Percentiles rank a stretch among this genome's conserved stretches.
These are phyloP conservation scores for Phaethon lepturus DNA, from an alignment of 2,113 vertebrate species.

Conservation along the genomic window DNA sequence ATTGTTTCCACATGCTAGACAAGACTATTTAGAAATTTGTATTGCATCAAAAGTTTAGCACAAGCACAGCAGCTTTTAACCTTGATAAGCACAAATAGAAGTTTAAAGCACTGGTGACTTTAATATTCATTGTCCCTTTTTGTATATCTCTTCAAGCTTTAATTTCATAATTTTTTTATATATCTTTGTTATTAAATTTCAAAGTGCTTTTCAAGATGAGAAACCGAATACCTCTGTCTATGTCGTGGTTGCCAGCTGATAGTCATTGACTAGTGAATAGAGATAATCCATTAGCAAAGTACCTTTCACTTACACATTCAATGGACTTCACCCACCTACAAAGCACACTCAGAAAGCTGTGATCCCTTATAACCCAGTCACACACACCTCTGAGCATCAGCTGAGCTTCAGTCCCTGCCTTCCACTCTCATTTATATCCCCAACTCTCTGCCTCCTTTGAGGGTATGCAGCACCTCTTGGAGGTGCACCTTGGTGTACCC, in stretches of 20 bases:
- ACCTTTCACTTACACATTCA: neutral
- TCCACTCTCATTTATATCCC: neutral
- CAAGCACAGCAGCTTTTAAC: neutral
- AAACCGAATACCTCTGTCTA: neutral
- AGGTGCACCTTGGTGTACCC: neutral
- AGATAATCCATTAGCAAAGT: neutral
- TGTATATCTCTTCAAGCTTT: neutral
- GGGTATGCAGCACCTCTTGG: neutral
- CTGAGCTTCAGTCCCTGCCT: neutral
- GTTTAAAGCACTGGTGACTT: neutral
- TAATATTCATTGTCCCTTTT: neutral
- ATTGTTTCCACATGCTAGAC: neutral
- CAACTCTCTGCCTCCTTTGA: neutral
- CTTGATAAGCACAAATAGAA: neutral
- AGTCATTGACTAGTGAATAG: neutral
- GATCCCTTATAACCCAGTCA: neutral
- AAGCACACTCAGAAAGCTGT: neutral
- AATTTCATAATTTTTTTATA: neutral
- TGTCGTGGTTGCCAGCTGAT: neutral
- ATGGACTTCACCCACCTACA: neutral
- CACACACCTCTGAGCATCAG: neutral
- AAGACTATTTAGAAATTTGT: neutral
- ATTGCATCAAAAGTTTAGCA: neutral
- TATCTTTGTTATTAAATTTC: neutral
- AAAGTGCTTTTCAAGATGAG: neutral